Evolutionary conservation across 2,888 invertebrate genomes (phyloP), one percentile per base, ranked within the genome.

Genomic region (Tipula lateralis): DNA sequence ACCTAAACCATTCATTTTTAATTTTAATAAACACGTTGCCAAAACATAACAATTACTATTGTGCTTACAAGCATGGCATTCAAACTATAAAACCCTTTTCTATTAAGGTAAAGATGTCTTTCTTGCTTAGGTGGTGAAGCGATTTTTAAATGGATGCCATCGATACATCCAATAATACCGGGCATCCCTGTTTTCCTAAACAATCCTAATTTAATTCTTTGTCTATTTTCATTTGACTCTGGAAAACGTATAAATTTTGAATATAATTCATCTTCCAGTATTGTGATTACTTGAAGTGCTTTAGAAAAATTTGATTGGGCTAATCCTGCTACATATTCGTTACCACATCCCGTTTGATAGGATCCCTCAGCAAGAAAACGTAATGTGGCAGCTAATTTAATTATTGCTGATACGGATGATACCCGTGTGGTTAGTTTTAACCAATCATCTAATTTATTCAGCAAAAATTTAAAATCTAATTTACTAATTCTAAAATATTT

Each of bases 1-100:
- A 84, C 34, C 84, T 82, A 34, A 82, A 81, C 34, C 29, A 32
- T n/a, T 81, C 13, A 50, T 13, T n/a, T 50, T 50, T n/a, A 50
- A 32, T 32, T 32, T 32, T 32, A 32, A 4, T 32, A n/a, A n/a
- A n/a, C n/a, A n/a, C n/a, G n/a, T n/a, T n/a, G n/a, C n/a, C 32
- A 32, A 32, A 32, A 32, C 6, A 32, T 32, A 32, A 32, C 2
- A 32, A 2, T 32, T 32, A 6, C 2, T 32, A 4, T 32, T 2
- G 6, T 4, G 32, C 3, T 50, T 50, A 50, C 50, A 13, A 50
- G 2, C 50, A 50, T 50, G 3, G 16, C 50, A 12, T 50, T 50
- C 9, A 50, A 50, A 12, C 50, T 50, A 12, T 50, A 50, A 16
- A n/a, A 80, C 5, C 80, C 19, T 80, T 80, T 80, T 19, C 80